Conservation (phyloP, 2,888 invertebrate genomes). For the Busseola fusca region DNA sequence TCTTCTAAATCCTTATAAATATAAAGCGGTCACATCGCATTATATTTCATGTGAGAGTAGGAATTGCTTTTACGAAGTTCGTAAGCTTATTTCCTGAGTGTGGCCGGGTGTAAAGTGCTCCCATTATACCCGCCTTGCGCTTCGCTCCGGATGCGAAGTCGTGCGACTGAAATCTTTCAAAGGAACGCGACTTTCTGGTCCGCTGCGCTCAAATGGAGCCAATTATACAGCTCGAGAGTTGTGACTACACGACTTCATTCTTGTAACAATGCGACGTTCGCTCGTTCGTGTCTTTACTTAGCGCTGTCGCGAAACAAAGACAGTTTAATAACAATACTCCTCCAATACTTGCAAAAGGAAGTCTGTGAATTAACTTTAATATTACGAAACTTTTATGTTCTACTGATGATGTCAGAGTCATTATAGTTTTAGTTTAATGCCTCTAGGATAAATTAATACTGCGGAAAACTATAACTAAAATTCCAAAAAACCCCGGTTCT, state of each 20-base stretch:
- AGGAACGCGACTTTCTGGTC: conserved; percentile 82
- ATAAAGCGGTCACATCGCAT: conserved; percentile 85
- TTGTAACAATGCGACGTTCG: conserved; percentile 38
- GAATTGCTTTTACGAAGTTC: conserved; percentile 88
- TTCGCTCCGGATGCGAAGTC: conserved; percentile 72
- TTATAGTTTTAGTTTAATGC: neutral
- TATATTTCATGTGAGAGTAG: conserved; percentile 87
- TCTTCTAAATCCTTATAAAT: conserved; percentile 87
- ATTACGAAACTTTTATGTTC: conserved; percentile 2
- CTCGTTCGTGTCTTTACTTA: conserved; percentile 59
- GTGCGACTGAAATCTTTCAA: conserved; percentile 78
- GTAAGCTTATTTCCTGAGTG: conserved; percentile 89
- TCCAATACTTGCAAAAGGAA: conserved; percentile 19
- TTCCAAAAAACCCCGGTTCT: neutral
- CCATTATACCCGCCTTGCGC: conserved; percentile 79
- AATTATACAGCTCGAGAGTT: conserved; percentile 72
- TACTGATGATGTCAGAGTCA: neutral
- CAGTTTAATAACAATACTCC: conserved; percentile 18
- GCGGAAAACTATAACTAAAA: neutral
- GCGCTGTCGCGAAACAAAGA: conserved; percentile 41
- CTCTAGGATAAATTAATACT: conserved; percentile 4
- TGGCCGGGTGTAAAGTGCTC: conserved; percentile 86
- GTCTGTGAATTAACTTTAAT: conserved; percentile 14
- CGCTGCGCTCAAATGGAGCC: conserved; percentile 78
- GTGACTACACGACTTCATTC: conserved; percentile 57